Evolutionary conservation across 2,888 invertebrate species (phyloP), one percentile per base, ranked within the genome.

Genomic region (Drosophila phalerata): DNA sequence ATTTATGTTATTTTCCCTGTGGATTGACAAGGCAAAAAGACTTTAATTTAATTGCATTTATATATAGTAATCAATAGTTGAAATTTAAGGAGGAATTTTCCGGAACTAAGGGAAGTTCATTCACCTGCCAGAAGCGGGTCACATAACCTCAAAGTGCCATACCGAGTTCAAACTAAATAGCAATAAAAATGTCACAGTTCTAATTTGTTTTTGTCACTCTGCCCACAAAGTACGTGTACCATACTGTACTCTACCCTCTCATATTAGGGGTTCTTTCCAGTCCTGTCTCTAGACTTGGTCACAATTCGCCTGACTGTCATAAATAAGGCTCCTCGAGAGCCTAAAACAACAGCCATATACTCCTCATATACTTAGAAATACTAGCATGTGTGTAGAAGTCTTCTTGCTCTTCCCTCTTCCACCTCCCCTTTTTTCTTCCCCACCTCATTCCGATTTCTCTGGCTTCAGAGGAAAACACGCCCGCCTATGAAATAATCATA

Each of bases 181-280:
- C 83, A 79, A 85, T 85, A 83, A 85, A 84, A 85, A 81, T 84
- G 84, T 85, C 85, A 81, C 65, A 79, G 75, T 77, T 73, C 75
- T 81, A 84, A 84, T 84, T 85, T 81, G 83, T 83, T 79, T 82
- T 65, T 51, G 63, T 61, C 70, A 66, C 61, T 64, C 69, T 69
- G 66, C 47, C 37, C 34, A 51, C 45, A 56, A 15, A 47, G 38
- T 32, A 28, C 28, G 22, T 28, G 28, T 22, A 28, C 47, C 32
- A 40, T 34, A 32, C 32, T 19, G 10, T n/a, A 11, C 19, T 51
- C n/a, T 25, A 11, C 53, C 30, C 15, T 2, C 0, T 8, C 1
- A 17, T n/a, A 5, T 9, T 9, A 30, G 30, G 30, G 30, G 30
- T 30, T 9, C 30, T 30, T 8, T 9, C 11, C n/a, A 30, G 13